phyloP scores from a whole-genome alignment of 2,797 vertebrate species.

The Hoplostethus atlanticus region DNA sequence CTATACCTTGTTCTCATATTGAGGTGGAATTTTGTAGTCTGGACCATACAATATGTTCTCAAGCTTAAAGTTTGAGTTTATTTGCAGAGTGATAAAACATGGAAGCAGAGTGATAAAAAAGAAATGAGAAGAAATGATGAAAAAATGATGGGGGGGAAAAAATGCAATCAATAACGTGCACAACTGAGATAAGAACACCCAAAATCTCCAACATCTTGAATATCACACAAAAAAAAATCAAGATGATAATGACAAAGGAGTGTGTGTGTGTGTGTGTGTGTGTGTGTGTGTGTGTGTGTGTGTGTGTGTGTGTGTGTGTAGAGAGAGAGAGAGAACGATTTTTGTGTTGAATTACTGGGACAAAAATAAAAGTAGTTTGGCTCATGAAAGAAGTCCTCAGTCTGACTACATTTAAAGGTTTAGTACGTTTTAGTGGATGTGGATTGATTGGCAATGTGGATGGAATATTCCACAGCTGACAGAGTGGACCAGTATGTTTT shows the following conservation, averaged over 20 bases:
- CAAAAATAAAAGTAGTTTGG: too few species aligned
- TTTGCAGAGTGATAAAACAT: not conserved
- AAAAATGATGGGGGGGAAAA: not conserved
- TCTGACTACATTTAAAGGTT: not conserved
- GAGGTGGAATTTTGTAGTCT: too few species aligned
- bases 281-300: too few species aligned
- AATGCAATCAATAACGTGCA: not conserved
- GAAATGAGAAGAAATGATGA: not conserved
- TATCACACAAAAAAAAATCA: constrained; percentile 8
- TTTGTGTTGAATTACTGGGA: too few species aligned
- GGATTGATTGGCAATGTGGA: too few species aligned
- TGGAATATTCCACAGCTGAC: not conserved
- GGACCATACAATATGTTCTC: not conserved
- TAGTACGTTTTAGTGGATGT: too few species aligned
- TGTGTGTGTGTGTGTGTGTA: too few species aligned
- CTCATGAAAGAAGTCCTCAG: too few species aligned
- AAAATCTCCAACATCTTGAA: constrained; percentile 5
- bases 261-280: too few species aligned
- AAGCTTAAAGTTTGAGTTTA: not conserved
- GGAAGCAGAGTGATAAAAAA: too few species aligned
- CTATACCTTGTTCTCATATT: too few species aligned
- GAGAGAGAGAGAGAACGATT: too few species aligned
- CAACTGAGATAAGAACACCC: constrained; percentile 2
- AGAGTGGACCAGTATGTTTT: not conserved
- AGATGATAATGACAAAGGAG: not conserved